These are phyloP conservation scores for Leucopternis melanops DNA, from an alignment of 2,113 vertebrate species.

Conservation along the genomic window DNA sequence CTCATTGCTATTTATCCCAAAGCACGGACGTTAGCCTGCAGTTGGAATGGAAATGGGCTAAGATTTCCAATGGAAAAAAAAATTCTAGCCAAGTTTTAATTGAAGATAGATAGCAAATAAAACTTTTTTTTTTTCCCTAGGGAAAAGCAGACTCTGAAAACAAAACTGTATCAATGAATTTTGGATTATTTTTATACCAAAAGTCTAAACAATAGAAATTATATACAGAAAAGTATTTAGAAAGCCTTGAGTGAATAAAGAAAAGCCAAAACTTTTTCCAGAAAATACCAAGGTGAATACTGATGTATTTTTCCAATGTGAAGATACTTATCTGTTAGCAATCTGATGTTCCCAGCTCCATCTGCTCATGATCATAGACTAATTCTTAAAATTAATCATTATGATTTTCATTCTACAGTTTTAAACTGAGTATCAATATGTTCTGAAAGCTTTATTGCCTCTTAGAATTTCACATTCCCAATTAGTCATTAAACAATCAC, in stretches of 20 bases:
- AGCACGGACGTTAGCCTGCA: background rate
- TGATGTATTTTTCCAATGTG: background rate
- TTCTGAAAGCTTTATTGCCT: background rate
- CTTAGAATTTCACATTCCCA: background rate
- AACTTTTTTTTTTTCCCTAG: background rate
- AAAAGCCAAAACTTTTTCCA: background rate
- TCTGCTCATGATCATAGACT: background rate
- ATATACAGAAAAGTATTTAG: background rate
- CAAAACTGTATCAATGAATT: slow-evolving; percentile 3
- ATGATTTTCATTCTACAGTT: background rate
- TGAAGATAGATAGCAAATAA: background rate
- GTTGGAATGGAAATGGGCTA: background rate
- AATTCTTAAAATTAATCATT: slow-evolving; percentile 1
- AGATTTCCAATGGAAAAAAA: background rate
- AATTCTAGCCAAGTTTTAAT: background rate
- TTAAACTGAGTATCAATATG: background rate
- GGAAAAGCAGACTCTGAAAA: background rate
- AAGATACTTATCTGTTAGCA: background rate
- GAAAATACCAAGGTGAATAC: background rate
- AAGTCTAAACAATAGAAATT: background rate
- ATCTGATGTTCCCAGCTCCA: background rate
- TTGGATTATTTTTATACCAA: background rate
- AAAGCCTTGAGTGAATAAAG: background rate
- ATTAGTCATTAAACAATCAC: background rate
- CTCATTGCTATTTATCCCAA: slow-evolving; percentile 3